Base-by-base conservation (phyloP, 2,888 invertebrate species). In the Pecten maximus region DNA sequence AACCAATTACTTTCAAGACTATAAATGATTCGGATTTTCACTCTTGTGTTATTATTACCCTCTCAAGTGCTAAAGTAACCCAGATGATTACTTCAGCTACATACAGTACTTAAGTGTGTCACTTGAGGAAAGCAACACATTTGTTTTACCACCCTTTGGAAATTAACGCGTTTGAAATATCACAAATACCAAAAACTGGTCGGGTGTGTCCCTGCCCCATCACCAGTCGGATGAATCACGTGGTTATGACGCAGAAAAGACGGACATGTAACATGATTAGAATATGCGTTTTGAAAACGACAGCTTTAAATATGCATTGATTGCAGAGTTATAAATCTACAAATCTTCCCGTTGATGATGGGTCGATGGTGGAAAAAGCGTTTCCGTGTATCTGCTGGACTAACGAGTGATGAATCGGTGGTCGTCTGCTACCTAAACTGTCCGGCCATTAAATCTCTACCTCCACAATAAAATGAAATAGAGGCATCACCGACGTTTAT, bases 1-100 rank as follows among this genome's bases (percentile, higher is more conserved):
- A 74, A 74, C 74, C 74, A 74, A 74, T 74, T 74, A 74, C 74
- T 74, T 74, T 74, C 74, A 74, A 74, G 74, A 74, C 74, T 74
- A 74, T 74, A 74, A 74, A 74, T 35, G 74, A 74, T 74, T 74
- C 74, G 35, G 74, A 74, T 74, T 74, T 74, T 74, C 74, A 15
- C 74, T 74, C 16, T 35, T 35, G 74, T 74, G 74, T 74, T 74
- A 74, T 74, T 35, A 74, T 74, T 74, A 74, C 74, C 74, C 74
- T 74, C 74, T 74, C 74, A 35, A 74, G 74, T 74, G 74, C 74
- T 35, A 74, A 74, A 74, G 74, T 74, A 74, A 35, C 74, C 74
- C 28, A 35, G 35, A 74, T 28, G 74, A 74, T 74, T 28, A 15
- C 74, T 74, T 74, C 28, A 54, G 54, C n/a, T 74, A 35, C 74